Evolutionary conservation across 2,113 vertebrate genomes (phyloP).

Genomic region (Cinclus cinclus): DNA sequence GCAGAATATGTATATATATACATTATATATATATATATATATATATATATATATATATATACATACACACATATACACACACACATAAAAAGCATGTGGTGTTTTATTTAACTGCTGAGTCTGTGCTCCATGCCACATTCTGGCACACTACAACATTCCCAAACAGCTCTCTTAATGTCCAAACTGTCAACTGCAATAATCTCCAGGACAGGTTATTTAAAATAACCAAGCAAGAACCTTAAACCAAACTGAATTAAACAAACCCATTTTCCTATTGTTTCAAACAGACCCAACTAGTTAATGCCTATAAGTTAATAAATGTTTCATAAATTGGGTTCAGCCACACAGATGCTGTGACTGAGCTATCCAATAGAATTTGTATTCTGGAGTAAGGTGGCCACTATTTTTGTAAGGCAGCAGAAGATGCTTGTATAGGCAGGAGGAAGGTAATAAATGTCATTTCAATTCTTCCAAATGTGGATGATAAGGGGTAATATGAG

Average conservation of each 20-base stretch:
- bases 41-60: background rate
- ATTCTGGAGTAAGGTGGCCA: background rate
- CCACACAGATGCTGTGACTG: background rate
- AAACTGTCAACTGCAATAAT: background rate
- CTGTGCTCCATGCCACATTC: background rate
- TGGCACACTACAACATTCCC: background rate
- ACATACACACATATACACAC: background rate
- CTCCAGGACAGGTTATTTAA: background rate
- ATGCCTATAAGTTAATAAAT: background rate
- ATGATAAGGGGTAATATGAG: background rate
- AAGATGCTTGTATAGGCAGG: background rate
- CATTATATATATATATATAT: background rate
- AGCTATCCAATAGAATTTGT: background rate
- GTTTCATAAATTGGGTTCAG: background rate
- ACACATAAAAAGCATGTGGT: background rate
- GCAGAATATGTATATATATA: background rate
- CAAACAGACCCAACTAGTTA: background rate
- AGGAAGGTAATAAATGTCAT: background rate
- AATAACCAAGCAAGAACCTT: background rate
- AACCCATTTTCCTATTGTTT: background rate
- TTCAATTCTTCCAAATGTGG: background rate
- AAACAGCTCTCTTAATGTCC: background rate
- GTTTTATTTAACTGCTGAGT: background rate
- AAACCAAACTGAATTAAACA: background rate
- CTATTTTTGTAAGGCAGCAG: background rate